A percentile compares a stretch with the other conserved stretches of the same genome.
Conservation (phyloP, 2,113 vertebrate genomes). For the Phylloscopus trochiloides region DNA sequence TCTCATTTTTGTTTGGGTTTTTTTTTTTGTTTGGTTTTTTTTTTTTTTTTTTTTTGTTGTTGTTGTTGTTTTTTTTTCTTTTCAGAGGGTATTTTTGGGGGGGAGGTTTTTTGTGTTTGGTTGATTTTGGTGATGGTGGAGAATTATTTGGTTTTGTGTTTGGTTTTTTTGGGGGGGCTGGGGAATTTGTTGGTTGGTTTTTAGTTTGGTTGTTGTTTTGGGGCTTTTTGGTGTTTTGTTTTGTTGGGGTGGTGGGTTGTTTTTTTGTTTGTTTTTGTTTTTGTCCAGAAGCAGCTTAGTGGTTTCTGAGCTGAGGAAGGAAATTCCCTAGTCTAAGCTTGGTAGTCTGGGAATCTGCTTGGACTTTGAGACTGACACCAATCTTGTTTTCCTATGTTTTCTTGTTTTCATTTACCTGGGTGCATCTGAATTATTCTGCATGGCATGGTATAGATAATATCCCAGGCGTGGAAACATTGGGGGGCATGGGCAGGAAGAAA, state of each 20-base stretch:
- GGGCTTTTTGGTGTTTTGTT: background rate
- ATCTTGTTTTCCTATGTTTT: background rate
- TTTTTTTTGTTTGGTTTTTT: too few relatives aligned
- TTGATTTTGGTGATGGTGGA: background rate
- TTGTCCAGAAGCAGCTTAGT: background rate
- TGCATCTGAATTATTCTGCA: background rate
- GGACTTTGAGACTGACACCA: background rate
- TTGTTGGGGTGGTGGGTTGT: too few relatives aligned
- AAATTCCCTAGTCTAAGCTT: background rate
- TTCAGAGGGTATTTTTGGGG: background rate
- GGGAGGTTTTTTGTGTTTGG: background rate
- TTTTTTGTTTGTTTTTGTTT: too few relatives aligned
- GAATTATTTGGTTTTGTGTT: background rate
- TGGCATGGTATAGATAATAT: background rate
- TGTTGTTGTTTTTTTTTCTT: too few relatives aligned
- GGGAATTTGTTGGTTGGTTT: fast-evolving
- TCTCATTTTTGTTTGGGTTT: too few relatives aligned
- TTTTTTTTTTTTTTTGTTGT: too few relatives aligned
- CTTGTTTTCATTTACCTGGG: background rate
- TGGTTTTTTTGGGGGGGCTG: fast-evolving
- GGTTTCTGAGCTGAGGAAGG: background rate
- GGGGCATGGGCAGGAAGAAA: fast-evolving
- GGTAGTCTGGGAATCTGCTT: background rate
- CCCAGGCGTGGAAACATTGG: fast-evolving
- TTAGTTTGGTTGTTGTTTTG: background rate